Base-by-base conservation (phyloP, 2,113 vertebrate species). In the Cynoglossus semilaevis region DNA sequence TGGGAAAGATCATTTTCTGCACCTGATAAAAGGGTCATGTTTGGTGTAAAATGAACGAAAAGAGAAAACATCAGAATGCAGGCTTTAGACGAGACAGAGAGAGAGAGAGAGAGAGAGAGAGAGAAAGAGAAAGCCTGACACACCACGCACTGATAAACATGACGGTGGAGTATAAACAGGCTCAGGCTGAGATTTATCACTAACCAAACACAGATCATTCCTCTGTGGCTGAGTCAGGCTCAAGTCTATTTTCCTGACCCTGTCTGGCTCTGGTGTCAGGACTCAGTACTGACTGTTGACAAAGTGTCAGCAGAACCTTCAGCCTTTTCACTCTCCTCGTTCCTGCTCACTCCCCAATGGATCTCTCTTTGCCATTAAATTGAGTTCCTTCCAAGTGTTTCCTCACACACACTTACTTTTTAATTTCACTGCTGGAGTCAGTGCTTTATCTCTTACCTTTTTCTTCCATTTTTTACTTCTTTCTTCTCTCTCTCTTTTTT, bases 141-240 rank as follows among this genome's bases (percentile, higher is more conserved):
- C 18, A 60, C 2, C 46, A 13, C 36, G 19, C 22, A 15, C 52
- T 63, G 66, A 12, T 49, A 68, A 80, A 77, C 71, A 57, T 1
- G 43, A 37, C 9, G 52, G 56, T 10, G 13, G 57, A 55, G 51
- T 47, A 19, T 36, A 42, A 18, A 36, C 55, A 70, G 40, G 53
- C 12, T 52, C 58, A 22, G 61, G 36, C 49, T 9, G 60, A 65
- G 75, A 65, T 53, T 80, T 67, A 79, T 75, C 74, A 74, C 48
- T 68, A 75, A 80, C 18, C 76, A 62, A 76, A 61, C 70, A 76
- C 47, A 76, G 57, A 7, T 53, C 58, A 49, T 67, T 84, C 74
- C 67, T 67, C 13, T 65, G 70, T 43, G 73, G 40, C 64, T 35
- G 78, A 80, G 76, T 82, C 77, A 82, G 77, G 44, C 68, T 70